These are phyloP conservation scores for Saguinus oedipus DNA, from an alignment of 2,797 vertebrate species.

Conservation along the genomic window DNA sequence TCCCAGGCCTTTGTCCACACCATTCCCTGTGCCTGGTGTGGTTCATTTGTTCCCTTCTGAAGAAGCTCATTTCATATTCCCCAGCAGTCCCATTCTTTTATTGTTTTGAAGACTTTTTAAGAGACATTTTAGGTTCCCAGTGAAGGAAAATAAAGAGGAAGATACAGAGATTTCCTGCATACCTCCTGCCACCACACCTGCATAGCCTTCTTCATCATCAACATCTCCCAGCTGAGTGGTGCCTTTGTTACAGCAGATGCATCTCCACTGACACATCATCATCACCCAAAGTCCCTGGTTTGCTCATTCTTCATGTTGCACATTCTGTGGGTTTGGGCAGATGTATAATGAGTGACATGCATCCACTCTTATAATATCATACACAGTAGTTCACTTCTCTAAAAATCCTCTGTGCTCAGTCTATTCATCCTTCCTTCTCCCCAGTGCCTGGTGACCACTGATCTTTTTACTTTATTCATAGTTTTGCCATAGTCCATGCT, in stretches of 20 bases:
- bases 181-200: accelerated
- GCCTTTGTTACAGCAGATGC: background rate
- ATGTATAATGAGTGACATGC: accelerated
- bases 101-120: background rate
- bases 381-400: background rate
- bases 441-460: too few relatives aligned
- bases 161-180: too few relatives aligned
- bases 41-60: accelerated
- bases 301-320: background rate
- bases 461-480: too few relatives aligned
- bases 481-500: background rate
- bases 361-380: accelerated
- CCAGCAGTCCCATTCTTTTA: background rate
- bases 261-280: too few relatives aligned
- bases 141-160: background rate
- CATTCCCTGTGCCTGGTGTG: accelerated
- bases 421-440: too few relatives aligned
- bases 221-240: background rate
- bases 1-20: background rate
- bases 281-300: too few relatives aligned
- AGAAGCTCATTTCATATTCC: background rate
- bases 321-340: background rate
- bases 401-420: background rate
- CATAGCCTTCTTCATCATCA: background rate
- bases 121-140: background rate